A percentile compares a stretch with the other conserved stretches of the same genome.
phyloP scores from a whole-genome alignment of 2,888 invertebrate genomes.

The Cryptus armator region DNA sequence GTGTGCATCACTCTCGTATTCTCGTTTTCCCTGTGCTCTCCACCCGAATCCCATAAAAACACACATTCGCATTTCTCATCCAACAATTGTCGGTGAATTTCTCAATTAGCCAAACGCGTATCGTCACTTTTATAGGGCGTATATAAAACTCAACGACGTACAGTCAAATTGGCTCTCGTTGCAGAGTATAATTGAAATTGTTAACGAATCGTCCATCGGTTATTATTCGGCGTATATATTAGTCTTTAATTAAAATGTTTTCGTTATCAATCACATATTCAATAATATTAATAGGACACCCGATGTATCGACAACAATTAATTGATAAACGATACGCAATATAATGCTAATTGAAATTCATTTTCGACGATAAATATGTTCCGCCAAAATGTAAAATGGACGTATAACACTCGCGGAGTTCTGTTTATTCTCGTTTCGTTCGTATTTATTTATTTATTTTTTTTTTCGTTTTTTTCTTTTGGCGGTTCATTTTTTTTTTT shows the following conservation, averaged over 20 bases:
- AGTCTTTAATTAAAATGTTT: not conserved
- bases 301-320: not conserved
- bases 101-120: conserved; percentile 5
- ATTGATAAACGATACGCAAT: not conserved
- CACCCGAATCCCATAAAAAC: not conserved
- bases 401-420: not conserved
- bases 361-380: conserved; percentile 5
- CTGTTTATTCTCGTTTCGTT: not conserved
- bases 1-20: not conserved
- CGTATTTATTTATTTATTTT: not conserved
- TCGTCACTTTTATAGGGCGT: not conserved
- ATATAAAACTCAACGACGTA: not conserved
- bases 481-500: not conserved
- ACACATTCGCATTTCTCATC: not conserved
- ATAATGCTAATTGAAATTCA: not conserved
- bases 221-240: not conserved
- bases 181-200: not conserved
- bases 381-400: not conserved
- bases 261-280: not conserved
- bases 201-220: not conserved
- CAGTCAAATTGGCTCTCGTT: not conserved
- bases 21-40: not conserved
- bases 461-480: not conserved
- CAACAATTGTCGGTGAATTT: conserved; percentile 1
- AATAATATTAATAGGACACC: not conserved